Conservation (phyloP, 2,113 vertebrate species). For the Thinocorus orbignyianus region DNA sequence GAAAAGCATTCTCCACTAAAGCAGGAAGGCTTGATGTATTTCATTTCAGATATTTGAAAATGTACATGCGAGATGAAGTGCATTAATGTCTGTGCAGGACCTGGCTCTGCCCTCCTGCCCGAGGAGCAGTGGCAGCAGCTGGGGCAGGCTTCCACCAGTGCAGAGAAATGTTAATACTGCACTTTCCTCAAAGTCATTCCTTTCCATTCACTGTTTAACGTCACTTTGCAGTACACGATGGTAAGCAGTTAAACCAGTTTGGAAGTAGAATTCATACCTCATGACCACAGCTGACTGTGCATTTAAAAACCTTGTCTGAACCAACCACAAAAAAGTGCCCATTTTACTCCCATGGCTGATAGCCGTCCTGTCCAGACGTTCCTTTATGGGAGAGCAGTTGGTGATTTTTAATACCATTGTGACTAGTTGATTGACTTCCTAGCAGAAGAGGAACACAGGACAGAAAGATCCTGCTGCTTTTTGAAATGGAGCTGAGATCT, state of each 20-base stretch:
- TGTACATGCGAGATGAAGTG: too few species aligned
- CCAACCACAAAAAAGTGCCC: too few species aligned
- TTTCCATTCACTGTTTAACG: background rate
- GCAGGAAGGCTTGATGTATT: too few species aligned
- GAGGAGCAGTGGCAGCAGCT: background rate
- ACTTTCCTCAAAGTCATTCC: background rate
- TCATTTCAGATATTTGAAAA: background rate
- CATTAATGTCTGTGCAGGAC: background rate
- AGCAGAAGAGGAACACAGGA: background rate
- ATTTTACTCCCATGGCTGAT: background rate
- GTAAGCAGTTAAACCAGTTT: background rate
- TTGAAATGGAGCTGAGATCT: background rate
- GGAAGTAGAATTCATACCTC: background rate
- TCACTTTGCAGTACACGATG: background rate
- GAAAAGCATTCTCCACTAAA: background rate
- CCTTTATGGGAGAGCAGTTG: background rate
- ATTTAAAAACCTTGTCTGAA: background rate
- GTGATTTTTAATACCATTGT: background rate
- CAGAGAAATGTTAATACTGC: background rate
- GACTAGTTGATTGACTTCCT: background rate
- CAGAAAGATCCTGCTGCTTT: background rate
- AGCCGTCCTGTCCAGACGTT: background rate
- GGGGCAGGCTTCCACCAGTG: accelerated
- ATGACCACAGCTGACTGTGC: background rate
- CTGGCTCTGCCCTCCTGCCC: background rate